phyloP scores from a whole-genome alignment of 2,888 invertebrate genomes.

The Eilema griseolum region DNA sequence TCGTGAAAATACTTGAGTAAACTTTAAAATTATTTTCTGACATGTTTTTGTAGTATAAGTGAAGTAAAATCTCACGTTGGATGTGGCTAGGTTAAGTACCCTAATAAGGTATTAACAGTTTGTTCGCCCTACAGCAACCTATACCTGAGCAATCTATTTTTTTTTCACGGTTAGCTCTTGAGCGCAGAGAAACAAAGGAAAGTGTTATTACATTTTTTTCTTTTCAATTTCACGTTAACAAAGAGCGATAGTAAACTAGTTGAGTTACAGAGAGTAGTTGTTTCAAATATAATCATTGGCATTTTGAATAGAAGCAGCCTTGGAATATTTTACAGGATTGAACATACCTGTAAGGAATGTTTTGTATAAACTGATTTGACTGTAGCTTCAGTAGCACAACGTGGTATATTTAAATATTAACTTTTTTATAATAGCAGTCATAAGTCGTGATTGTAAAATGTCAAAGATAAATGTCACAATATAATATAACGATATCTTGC shows the following conservation, averaged over 20 bases:
- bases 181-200: constrained; percentile 15
- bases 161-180: constrained; percentile 25
- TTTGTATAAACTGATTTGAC: background rate
- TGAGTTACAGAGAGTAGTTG: background rate
- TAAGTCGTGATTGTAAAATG: too few relatives aligned
- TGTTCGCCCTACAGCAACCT: constrained; percentile 26
- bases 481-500: too few relatives aligned
- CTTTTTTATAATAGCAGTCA: too few relatives aligned
- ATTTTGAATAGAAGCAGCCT: background rate
- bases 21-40: constrained; percentile 7
- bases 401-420: background rate
- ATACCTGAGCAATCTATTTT: constrained; percentile 26
- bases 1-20: background rate
- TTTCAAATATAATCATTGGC: background rate
- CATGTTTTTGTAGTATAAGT: constrained; percentile 9
- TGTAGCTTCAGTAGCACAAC: background rate
- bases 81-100: constrained; percentile 24
- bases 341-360: background rate
- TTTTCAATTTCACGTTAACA: constrained; percentile 29
- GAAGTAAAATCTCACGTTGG: constrained; percentile 14
- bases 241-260: constrained; percentile 7
- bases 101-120: constrained; percentile 34
- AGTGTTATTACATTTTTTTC: constrained; percentile 25
- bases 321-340: background rate
- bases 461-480: too few relatives aligned